A percentile compares a stretch with the other conserved stretches of the same genome.
Conservation (phyloP, 2,888 invertebrate species). For the Rotaria magnacalcarata region DNA sequence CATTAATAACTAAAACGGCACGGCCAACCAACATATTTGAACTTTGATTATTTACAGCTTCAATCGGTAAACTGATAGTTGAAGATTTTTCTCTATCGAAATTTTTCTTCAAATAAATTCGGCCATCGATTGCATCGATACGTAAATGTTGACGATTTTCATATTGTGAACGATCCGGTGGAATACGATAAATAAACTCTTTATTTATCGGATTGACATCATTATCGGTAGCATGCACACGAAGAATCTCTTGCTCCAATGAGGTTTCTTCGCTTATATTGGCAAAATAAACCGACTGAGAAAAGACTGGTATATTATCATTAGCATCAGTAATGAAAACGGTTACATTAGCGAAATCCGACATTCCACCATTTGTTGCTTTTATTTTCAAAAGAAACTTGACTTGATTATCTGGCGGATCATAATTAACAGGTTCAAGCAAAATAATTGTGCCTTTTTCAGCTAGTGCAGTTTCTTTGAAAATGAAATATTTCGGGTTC, state of each 20-base stretch:
- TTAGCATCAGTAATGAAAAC: constrained; percentile 43
- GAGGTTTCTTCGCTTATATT: constrained; percentile 36
- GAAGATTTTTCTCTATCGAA: constrained; percentile 77
- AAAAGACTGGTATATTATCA: constrained; percentile 41
- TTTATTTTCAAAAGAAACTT: constrained; percentile 41
- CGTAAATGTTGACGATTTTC: constrained; percentile 87
- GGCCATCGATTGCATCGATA: constrained; percentile 81
- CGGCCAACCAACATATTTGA: constrained; percentile 40
- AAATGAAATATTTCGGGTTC: constrained; percentile 48
- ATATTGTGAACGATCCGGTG: constrained; percentile 60
- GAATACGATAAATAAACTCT: constrained; percentile 40
- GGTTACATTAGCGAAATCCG: constrained; percentile 40
- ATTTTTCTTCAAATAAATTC: constrained; percentile 80
- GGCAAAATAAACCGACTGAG: constrained; percentile 38
- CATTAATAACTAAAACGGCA: constrained; percentile 42
- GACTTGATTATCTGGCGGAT: constrained; percentile 44
- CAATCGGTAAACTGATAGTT: constrained; percentile 65
- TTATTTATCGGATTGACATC: constrained; percentile 45
- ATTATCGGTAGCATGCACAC: constrained; percentile 41
- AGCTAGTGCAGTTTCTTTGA: constrained; percentile 70
- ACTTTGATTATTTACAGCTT: constrained; percentile 85
- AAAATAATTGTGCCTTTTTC: constrained; percentile 51
- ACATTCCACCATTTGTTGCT: constrained; percentile 42
- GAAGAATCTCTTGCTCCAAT: background rate
- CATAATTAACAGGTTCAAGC: constrained; percentile 44